These are phyloP conservation scores for Agriopis leucophaearia DNA, from an alignment of 2,888 invertebrate genomes.

Conservation along the genomic window DNA sequence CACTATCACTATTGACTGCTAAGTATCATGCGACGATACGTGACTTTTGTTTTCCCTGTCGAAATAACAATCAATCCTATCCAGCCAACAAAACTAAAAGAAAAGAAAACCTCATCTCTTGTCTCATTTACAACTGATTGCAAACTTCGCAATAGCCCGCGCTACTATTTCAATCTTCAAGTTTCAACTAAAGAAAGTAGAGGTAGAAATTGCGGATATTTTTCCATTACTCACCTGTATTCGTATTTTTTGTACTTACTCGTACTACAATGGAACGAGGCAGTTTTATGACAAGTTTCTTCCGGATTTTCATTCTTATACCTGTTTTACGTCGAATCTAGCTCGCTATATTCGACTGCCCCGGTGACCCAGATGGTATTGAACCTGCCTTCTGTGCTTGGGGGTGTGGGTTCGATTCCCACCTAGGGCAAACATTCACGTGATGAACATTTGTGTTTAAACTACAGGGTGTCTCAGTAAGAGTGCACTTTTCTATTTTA, in stretches of 20 bases:
- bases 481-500: too few species aligned
- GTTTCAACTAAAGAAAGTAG: slow-evolving; percentile 28
- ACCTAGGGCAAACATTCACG: too few species aligned
- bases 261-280: background rate
- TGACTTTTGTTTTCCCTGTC: slow-evolving; percentile 1
- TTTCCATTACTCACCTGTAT: slow-evolving; percentile 1
- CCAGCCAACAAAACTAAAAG: background rate
- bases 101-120: slow-evolving; percentile 9
- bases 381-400: too few species aligned
- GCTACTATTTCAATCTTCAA: slow-evolving; percentile 19
- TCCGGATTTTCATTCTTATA: background rate
- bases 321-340: too few species aligned
- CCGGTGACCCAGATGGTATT: too few species aligned
- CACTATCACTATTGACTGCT: background rate
- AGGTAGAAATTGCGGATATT: slow-evolving; percentile 13
- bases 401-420: too few species aligned
- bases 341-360: too few species aligned
- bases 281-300: slow-evolving; percentile 21
- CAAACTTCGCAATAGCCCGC: slow-evolving; percentile 42
- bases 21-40: background rate
- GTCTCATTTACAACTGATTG: slow-evolving; percentile 28
- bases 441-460: too few species aligned
- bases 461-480: too few species aligned
- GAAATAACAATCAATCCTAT: slow-evolving; percentile 13
- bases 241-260: background rate